phyloP scores from a whole-genome alignment of 2,797 vertebrate species.

The Sebastes flavidus region DNA sequence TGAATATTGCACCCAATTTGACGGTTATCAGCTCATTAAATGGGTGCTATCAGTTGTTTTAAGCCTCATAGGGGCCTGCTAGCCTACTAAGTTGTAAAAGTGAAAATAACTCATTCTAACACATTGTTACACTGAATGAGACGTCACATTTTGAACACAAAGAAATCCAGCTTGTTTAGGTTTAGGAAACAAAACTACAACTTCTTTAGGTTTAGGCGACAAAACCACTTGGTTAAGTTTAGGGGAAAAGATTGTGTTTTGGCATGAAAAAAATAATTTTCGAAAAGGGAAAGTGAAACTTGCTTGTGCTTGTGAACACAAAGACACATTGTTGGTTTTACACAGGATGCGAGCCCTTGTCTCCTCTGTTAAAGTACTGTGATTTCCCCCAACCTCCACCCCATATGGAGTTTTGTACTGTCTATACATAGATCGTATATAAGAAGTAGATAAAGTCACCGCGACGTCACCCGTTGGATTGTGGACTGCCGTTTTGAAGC shows the following conservation, averaged over 20 bases:
- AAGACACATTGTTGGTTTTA: not conserved
- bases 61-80: not conserved
- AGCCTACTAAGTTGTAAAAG: not conserved
- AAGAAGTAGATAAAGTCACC: not conserved
- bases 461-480: not conserved
- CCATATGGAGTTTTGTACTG: not conserved
- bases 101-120: not conserved
- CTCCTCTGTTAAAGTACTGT: not conserved
- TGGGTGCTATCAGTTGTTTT: not conserved
- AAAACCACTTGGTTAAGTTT: not conserved
- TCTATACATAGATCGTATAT: no score
- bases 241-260: not conserved
- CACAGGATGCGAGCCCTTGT: not conserved
- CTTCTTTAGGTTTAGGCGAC: not conserved
- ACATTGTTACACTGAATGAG: not conserved
- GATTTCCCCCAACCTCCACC: not conserved
- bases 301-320: not conserved
- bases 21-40: not conserved
- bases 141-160: not conserved
- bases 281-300: not conserved
- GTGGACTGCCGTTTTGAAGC: not conserved
- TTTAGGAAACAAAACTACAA: not conserved
- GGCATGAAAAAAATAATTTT: not conserved
- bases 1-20: not conserved
- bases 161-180: not conserved